Evolutionary conservation across 2,797 vertebrate genomes (phyloP).

Genomic region (Limnodromus scolopaceus): DNA sequence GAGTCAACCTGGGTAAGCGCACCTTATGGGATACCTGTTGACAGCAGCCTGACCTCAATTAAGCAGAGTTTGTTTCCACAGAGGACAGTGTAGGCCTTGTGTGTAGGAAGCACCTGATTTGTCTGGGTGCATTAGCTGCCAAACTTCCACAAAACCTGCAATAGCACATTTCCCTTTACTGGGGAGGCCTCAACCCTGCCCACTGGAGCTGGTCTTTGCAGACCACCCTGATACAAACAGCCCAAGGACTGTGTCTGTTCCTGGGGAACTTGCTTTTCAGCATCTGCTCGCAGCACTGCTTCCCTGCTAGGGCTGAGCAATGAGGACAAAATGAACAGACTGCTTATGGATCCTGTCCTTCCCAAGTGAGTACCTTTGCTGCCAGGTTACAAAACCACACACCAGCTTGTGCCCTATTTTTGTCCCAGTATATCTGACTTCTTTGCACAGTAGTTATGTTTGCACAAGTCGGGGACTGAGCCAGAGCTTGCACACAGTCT

Average conservation of each 20-base stretch:
- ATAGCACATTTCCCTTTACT: not conserved
- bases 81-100: fast-evolving
- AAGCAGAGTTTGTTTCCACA: not conserved
- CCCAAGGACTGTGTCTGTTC: not conserved
- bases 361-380: not conserved
- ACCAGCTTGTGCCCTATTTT: not conserved
- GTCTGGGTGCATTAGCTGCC: not conserved
- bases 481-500: not conserved
- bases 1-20: not conserved
- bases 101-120: not conserved
- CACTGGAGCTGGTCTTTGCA: not conserved
- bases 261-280: not conserved
- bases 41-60: not conserved
- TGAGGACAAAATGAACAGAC: not conserved
- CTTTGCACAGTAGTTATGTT: not conserved
- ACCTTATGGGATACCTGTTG: not conserved
- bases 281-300: not conserved
- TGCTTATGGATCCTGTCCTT: not conserved
- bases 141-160: not conserved
- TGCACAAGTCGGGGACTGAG: not conserved
- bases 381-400: not conserved
- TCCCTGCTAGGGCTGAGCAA: not conserved
- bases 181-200: not conserved
- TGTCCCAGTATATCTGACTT: not conserved
- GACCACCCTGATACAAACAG: not conserved